These are phyloP conservation scores for Paguma larvata DNA, from an alignment of 2,797 vertebrate species.

Conservation along the genomic window DNA sequence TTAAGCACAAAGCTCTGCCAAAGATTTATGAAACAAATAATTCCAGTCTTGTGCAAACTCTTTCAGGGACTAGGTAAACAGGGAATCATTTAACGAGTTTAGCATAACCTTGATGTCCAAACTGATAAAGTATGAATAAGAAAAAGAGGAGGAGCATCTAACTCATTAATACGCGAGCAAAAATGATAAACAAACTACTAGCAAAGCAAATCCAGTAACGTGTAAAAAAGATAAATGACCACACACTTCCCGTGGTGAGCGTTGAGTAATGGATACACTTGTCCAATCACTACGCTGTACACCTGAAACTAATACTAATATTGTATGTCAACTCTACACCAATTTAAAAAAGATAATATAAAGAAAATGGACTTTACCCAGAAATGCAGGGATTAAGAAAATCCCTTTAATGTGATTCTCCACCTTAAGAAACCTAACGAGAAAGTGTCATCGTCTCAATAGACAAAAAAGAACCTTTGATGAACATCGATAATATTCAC, in stretches of 20 bases:
- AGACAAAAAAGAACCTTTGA: not conserved
- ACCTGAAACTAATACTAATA: not conserved
- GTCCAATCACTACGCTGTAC: not conserved
- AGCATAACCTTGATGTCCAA: not conserved
- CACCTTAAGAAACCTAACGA: not conserved
- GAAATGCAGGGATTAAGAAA: conserved; percentile 20
- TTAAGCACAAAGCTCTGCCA: not conserved
- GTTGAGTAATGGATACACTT: not conserved
- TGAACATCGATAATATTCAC: not conserved
- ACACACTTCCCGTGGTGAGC: not conserved
- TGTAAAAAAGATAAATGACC: not conserved
- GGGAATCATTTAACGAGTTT: not conserved
- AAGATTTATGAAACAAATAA: not conserved
- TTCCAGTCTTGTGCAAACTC: not conserved
- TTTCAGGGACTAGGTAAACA: not conserved
- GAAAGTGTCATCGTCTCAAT: not conserved
- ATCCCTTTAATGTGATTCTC: not conserved
- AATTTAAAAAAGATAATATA: not conserved
- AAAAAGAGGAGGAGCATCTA: not conserved
- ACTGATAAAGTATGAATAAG: not conserved
- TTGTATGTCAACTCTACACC: not conserved
- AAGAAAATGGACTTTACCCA: not conserved
- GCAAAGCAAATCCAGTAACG: not conserved
- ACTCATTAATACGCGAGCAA: not conserved
- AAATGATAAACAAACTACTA: not conserved